Evolutionary conservation across 2,113 vertebrate species (phyloP).

Genomic region (Brachyhypopomus occidentalis): DNA sequence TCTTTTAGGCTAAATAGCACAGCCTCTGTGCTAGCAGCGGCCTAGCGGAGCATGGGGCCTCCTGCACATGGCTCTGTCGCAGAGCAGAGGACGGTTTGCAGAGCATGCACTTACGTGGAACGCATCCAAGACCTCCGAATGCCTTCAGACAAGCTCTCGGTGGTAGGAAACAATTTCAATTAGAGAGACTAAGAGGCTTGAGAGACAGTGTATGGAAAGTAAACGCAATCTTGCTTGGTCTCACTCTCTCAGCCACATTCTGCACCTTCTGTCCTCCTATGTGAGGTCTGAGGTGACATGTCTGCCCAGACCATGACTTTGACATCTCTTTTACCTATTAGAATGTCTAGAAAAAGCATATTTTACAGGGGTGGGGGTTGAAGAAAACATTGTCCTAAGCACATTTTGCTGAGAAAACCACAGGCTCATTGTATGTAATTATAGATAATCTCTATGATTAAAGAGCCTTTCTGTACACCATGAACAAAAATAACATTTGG

Average conservation of each 20-base stretch:
- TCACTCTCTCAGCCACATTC: background rate
- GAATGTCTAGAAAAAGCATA: too few relatives aligned
- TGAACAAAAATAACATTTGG: background rate
- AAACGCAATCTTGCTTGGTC: background rate
- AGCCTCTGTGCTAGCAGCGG: constrained; percentile 53
- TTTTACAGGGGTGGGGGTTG: too few relatives aligned
- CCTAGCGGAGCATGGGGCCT: constrained; percentile 24
- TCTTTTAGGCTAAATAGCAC: constrained; percentile 56
- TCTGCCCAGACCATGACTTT: background rate
- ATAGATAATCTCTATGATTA: too few relatives aligned
- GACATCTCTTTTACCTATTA: background rate
- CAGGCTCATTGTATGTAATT: background rate
- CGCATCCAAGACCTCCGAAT: constrained; percentile 37
- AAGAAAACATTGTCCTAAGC: background rate
- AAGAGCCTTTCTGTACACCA: too few relatives aligned
- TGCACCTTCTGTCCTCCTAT: background rate
- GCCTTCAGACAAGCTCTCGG: constrained; percentile 46
- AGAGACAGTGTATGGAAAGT: background rate
- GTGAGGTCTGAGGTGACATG: background rate
- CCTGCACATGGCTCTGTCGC: constrained; percentile 55
- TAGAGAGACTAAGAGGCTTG: constrained; percentile 41
- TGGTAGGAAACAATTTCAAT: constrained; percentile 48
- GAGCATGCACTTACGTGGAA: constrained; percentile 33
- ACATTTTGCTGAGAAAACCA: constrained; percentile 4
- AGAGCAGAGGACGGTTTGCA: too few relatives aligned